Percentiles rank a stretch among this genome's conserved stretches.
phyloP scores from a whole-genome alignment of 2,113 vertebrate species.

The Physeter macrocephalus region DNA sequence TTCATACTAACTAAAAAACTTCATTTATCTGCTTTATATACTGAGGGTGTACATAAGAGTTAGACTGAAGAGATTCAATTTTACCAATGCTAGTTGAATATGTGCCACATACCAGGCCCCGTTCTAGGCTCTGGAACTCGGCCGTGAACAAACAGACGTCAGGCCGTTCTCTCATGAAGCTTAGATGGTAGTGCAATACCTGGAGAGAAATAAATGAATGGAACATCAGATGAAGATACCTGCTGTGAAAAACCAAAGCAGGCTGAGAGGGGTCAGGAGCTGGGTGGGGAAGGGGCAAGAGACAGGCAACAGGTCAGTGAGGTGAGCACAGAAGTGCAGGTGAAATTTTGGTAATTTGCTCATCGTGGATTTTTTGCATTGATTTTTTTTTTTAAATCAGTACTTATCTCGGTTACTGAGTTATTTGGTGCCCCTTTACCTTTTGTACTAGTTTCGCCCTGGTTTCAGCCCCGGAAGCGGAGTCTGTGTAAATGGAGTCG shows the following conservation, averaged over 20 bases:
- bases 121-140: background rate
- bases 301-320: background rate
- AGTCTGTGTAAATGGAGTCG: background rate
- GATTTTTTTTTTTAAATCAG: background rate
- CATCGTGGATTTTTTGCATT: background rate
- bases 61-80: background rate
- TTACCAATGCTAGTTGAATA: background rate
- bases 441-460: background rate
- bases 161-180: background rate
- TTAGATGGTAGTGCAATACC: background rate
- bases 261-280: background rate
- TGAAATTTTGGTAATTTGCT: background rate
- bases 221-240: rapidly evolving
- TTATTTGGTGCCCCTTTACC: background rate
- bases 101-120: background rate
- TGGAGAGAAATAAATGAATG: background rate
- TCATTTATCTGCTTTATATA: background rate
- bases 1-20: background rate
- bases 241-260: background rate
- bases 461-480: background rate
- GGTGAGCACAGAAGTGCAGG: rapidly evolving
- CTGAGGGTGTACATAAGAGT: background rate
- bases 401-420: background rate
- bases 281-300: no score
- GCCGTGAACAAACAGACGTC: rapidly evolving